Conservation (phyloP, 2,113 vertebrate species). For the Silurus glanis region DNA sequence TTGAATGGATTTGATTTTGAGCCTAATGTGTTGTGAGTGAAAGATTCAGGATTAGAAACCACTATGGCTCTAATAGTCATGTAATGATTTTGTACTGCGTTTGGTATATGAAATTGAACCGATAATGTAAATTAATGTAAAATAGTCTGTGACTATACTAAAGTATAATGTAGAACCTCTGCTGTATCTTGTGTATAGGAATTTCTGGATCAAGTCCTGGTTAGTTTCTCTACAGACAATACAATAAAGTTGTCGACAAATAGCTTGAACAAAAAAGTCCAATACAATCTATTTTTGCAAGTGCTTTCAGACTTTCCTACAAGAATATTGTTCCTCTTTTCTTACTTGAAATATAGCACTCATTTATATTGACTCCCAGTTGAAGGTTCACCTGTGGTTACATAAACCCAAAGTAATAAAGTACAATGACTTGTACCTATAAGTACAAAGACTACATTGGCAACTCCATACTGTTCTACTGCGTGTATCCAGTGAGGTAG, state of each 20-base stretch:
- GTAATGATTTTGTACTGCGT: not conserved
- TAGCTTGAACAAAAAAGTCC: no score
- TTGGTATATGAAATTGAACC: not conserved
- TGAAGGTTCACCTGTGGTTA: not conserved
- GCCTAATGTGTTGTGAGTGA: not conserved
- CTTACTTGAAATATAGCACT: not conserved
- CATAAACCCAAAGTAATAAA: constrained; percentile 3
- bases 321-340: not conserved
- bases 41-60: not conserved
- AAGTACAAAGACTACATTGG: constrained; percentile 87
- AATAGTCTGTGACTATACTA: no score
- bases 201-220: not conserved
- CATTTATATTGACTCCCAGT: not conserved
- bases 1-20: not conserved
- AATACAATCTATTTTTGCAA: not conserved
- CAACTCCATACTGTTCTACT: constrained; percentile 87
- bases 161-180: not conserved
- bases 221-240: not conserved
- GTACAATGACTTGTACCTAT: constrained; percentile 75
- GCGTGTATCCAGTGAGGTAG: constrained; percentile 92
- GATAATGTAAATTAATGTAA: no score
- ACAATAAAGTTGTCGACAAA: not conserved
- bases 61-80: not conserved
- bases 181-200: not conserved
- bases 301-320: not conserved